Conservation (phyloP, 2,797 vertebrate species). For the Sebastes minor region DNA sequence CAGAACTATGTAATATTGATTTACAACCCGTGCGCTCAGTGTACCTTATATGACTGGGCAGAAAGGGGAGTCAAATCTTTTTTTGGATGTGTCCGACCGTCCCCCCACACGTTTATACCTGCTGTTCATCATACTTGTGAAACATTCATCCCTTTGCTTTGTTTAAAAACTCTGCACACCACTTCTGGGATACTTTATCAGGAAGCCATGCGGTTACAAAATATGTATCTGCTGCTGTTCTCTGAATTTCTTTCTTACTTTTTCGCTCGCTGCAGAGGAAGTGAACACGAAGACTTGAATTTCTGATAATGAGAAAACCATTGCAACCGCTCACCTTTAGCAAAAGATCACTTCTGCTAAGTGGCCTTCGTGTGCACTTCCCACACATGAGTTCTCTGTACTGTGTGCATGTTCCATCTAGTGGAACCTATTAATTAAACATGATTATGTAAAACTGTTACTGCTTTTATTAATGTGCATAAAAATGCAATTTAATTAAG, state of each 20-base stretch:
- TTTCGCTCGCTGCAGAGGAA: constrained; percentile 58
- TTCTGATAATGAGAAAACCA: constrained; percentile 76
- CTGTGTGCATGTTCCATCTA: constrained; percentile 9
- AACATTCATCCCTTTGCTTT: constrained; percentile 67
- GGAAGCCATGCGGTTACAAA: constrained; percentile 73
- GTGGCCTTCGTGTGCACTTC: constrained; percentile 41
- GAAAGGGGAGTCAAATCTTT: constrained; percentile 63
- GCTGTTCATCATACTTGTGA: constrained; percentile 79
- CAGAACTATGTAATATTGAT: constrained; percentile 60
- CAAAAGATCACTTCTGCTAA: constrained; percentile 61
- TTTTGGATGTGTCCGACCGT: constrained; percentile 67
- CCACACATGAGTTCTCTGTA: constrained; percentile 26
- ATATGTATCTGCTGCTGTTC: constrained; percentile 61
- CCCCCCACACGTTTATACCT: constrained; percentile 78
- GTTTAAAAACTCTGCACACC: constrained; percentile 73
- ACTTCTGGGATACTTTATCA: constrained; percentile 75
- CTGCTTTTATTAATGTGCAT: background rate
- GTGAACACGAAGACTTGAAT: constrained; percentile 61
- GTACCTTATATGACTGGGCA: constrained; percentile 80
- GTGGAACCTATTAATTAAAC: constrained; percentile 13
- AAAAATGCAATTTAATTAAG: background rate
- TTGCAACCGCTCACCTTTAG: constrained; percentile 49
- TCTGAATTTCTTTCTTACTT: constrained; percentile 26
- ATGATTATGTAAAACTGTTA: background rate
- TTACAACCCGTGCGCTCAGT: constrained; percentile 54